Evolutionary conservation across 92 coral and sea anemone genomes (phyloP).

Genomic region (Palythoa grandiflora): DNA sequence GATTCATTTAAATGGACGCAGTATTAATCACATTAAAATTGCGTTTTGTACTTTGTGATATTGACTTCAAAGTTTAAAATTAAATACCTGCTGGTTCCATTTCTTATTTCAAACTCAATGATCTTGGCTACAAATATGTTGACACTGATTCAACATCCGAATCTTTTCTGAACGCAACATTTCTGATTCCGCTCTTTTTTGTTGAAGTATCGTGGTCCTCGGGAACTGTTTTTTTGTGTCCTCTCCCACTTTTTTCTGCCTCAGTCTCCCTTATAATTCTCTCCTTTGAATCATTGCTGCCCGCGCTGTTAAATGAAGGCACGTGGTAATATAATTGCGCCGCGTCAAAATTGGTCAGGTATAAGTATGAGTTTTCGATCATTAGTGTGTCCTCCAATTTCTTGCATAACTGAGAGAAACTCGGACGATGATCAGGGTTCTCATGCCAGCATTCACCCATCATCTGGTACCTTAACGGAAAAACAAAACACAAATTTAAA

Average conservation of each 20-base stretch:
- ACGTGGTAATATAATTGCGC: conserved; percentile 78
- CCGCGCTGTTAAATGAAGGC: conserved; percentile 81
- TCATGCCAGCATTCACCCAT: conserved; percentile 82
- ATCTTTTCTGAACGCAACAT: neutral
- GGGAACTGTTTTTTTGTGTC: neutral
- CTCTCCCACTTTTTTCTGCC: neutral
- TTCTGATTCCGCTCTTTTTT: neutral
- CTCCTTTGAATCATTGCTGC: neutral
- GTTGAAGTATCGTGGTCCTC: neutral
- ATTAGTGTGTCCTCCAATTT: conserved; percentile 76
- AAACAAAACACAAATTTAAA: neutral
- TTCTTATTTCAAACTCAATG: neutral
- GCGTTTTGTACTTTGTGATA: too few relatives aligned
- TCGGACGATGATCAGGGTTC: conserved; percentile 74
- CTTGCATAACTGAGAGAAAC: conserved; percentile 62
- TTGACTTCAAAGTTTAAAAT: neutral
- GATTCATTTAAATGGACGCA: too few relatives aligned
- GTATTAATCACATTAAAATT: too few relatives aligned
- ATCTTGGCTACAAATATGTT: conserved; percentile 6
- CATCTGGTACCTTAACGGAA: conserved; percentile 63
- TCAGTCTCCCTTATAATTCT: neutral
- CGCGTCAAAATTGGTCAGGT: conserved; percentile 78
- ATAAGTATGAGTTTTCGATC: conserved; percentile 80
- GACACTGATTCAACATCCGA: conserved; percentile 15
- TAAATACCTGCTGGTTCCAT: neutral